Percentiles rank a stretch among this genome's conserved stretches.
phyloP scores from a whole-genome alignment of 92 coral and sea anemone species.

The Actinernus sp. region DNA sequence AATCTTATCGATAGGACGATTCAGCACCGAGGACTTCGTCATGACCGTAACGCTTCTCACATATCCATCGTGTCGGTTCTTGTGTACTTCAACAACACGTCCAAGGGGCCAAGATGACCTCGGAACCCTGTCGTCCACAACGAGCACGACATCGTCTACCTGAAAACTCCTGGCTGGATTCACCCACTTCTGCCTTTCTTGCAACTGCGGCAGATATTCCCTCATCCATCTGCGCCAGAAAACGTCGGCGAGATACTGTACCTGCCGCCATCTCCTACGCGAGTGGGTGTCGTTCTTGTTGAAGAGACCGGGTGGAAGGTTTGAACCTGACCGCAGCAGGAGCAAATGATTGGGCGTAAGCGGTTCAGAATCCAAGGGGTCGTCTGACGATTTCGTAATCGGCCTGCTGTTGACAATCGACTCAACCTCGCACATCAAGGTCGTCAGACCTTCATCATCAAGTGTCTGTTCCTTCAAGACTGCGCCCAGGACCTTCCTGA shows the following conservation, averaged over 20 bases:
- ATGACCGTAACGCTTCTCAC: background rate
- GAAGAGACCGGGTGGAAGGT: constrained; percentile 1
- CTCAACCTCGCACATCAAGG: constrained; percentile 4
- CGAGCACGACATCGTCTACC: background rate
- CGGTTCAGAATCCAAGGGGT: constrained; percentile 4
- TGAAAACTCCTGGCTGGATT: background rate
- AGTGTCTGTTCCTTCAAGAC: constrained; percentile 1
- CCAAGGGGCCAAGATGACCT: background rate
- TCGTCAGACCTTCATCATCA: constrained; percentile 6
- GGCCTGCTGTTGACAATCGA: constrained; percentile 4
- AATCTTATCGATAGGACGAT: too few relatives aligned
- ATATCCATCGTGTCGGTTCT: background rate
- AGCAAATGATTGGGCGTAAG: constrained; percentile 10
- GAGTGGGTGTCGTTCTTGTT: background rate
- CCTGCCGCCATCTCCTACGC: constrained; percentile 64
- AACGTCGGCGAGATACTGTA: constrained; percentile 56
- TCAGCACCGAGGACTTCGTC: background rate
- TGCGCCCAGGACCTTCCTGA: constrained; percentile 4
- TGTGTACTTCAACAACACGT: background rate
- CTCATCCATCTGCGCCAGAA: constrained; percentile 65
- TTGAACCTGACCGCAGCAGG: background rate
- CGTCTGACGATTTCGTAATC: constrained; percentile 10
- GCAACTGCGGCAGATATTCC: constrained; percentile 38
- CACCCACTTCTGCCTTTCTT: constrained; percentile 25
- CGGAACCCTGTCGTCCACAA: background rate